These are phyloP conservation scores for Amphilophus citrinellus DNA, from an alignment of 2,113 vertebrate genomes.

Conservation along the genomic window DNA sequence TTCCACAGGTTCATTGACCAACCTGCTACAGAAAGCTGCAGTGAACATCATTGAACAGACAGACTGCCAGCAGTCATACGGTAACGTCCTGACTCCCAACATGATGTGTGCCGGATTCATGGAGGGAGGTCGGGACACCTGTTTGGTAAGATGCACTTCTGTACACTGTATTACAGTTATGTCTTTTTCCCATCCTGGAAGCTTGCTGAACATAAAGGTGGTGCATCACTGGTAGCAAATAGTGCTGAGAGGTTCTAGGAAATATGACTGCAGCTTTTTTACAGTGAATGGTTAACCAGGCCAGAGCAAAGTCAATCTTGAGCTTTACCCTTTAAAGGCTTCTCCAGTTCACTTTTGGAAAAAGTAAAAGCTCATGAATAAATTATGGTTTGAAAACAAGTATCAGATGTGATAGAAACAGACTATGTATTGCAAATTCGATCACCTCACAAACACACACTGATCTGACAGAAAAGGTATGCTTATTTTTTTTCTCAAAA, in stretches of 20 bases:
- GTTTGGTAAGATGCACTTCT: conserved; percentile 85
- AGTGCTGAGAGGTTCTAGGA: neutral
- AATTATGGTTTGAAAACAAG: neutral
- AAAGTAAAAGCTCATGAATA: neutral
- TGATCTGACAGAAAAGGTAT: conserved; percentile 38
- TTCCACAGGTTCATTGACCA: conserved; percentile 84
- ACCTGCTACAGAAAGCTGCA: conserved; percentile 89
- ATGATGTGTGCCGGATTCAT: conserved; percentile 94
- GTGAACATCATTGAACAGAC: conserved; percentile 87
- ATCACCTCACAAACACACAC: conserved; percentile 16
- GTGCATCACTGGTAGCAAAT: neutral
- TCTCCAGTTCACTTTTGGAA: neutral
- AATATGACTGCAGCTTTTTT: conserved; percentile 1
- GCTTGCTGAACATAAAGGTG: neutral
- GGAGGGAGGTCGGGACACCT: conserved; percentile 90
- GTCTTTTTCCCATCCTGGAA: neutral
- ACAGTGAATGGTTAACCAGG: conserved; percentile 33
- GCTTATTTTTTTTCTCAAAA: neutral
- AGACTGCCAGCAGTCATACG: conserved; percentile 89
- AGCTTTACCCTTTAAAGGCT: neutral
- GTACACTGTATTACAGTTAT: neutral
- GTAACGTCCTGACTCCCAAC: conserved; percentile 85
- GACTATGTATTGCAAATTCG: neutral
- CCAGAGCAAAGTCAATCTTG: conserved; percentile 1
- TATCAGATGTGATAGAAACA: neutral